Conservation (phyloP, 1,140 invertebrate genomes). For the Pectinophora gossypiella region DNA sequence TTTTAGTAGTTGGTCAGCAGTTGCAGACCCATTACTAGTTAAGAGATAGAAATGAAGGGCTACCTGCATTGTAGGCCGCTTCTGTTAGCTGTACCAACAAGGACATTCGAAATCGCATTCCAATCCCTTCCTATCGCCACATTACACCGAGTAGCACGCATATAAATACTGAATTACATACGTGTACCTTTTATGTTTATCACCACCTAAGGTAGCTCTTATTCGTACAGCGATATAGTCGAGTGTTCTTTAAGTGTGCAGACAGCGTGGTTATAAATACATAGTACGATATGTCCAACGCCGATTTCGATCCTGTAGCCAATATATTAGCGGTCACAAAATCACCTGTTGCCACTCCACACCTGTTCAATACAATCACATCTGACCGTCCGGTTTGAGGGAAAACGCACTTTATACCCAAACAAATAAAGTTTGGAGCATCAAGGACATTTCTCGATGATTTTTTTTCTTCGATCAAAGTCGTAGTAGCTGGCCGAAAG, state of each 20-base stretch:
- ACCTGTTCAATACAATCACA: slow-evolving; percentile 67
- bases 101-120: background rate
- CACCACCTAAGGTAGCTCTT: too few relatives aligned
- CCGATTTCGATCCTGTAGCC: slow-evolving; percentile 56
- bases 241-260: too few relatives aligned
- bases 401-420: slow-evolving; percentile 17
- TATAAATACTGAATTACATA: slow-evolving; percentile 19
- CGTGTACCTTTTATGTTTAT: too few relatives aligned
- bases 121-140: background rate
- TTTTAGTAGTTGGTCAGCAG: too few relatives aligned
- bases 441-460: background rate
- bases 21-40: too few relatives aligned
- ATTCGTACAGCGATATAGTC: too few relatives aligned
- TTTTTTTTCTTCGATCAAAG: slow-evolving; percentile 25
- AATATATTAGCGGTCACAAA: slow-evolving; percentile 66
- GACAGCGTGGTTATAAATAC: too few relatives aligned
- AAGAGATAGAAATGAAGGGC: background rate
- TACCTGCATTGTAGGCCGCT: too few relatives aligned
- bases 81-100: background rate
- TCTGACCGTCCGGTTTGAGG: slow-evolving; percentile 29
- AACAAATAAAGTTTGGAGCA: slow-evolving; percentile 10
- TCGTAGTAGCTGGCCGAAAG: slow-evolving; percentile 41
- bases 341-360: slow-evolving; percentile 61
- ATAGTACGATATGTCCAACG: too few relatives aligned
- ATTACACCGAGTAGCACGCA: background rate